These are phyloP conservation scores for Otus scops DNA, from an alignment of 2,797 vertebrate genomes.

Conservation along the genomic window DNA sequence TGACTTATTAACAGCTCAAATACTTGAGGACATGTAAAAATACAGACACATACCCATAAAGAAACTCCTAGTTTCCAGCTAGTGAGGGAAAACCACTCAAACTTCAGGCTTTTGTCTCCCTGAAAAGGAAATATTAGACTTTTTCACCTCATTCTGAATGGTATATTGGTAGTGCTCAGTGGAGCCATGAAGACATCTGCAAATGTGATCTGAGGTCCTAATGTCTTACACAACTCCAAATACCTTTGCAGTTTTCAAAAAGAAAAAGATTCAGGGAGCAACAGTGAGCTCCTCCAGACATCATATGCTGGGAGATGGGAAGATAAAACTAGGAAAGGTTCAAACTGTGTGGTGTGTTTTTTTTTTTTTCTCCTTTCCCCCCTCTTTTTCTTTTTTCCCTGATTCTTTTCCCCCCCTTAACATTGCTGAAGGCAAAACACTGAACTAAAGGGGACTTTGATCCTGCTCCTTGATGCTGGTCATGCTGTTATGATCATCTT, in stretches of 20 bases:
- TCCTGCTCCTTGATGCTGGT: neutral
- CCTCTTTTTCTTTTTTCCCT: neutral
- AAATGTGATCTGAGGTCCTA: neutral
- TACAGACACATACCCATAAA: neutral
- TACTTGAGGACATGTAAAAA: neutral
- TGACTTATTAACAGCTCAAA: neutral
- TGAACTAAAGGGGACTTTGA: neutral
- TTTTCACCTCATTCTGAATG: neutral
- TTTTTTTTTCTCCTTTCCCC: rapidly evolving
- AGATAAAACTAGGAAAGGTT: neutral
- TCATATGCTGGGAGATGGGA: neutral
- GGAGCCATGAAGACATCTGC: neutral
- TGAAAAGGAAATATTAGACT: neutral
- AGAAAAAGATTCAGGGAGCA: neutral
- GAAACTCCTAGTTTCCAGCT: neutral
- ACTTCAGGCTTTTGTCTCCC: neutral
- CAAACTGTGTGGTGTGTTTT: too few species aligned
- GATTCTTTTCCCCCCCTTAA: rapidly evolving
- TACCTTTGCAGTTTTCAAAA: neutral
- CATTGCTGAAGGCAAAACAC: neutral
- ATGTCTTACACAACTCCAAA: neutral
- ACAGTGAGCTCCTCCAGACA: neutral
- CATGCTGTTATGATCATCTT: neutral
- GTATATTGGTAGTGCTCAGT: neutral
- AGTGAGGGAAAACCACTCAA: neutral